phyloP scores from a whole-genome alignment of 2,797 vertebrate species.

The Paramormyrops hopkinsi region DNA sequence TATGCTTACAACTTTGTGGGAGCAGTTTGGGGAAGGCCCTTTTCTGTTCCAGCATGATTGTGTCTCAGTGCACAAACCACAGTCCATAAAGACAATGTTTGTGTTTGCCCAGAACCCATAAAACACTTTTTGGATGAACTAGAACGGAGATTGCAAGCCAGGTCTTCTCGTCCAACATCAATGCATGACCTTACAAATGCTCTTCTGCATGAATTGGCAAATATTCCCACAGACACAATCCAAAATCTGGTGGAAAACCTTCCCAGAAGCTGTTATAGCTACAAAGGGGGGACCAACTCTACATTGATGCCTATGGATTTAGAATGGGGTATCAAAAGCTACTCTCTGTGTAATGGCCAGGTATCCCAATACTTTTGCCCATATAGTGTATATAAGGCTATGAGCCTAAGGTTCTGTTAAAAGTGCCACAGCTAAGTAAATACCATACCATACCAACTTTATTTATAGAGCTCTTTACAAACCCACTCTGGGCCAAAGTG shows the following conservation, averaged over 20 bases:
- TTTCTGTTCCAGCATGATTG: not conserved
- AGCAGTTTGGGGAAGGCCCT: not conserved
- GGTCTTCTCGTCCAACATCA: no score
- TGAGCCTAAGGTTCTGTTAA: not conserved
- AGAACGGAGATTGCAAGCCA: no score
- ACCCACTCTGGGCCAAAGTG: no score
- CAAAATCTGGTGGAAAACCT: not conserved
- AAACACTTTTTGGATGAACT: not conserved
- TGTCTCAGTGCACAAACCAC: not conserved
- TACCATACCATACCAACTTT: no score
- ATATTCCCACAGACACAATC: not conserved
- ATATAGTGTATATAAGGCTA: not conserved
- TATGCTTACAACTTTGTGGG: not conserved
- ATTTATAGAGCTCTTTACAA: no score
- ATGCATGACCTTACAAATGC: no score
- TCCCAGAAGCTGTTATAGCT: not conserved
- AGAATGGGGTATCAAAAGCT: not conserved
- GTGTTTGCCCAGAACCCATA: not conserved
- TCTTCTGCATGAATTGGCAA: not conserved
- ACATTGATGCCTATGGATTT: not conserved
- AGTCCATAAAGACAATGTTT: not conserved
- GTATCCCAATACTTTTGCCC: not conserved
- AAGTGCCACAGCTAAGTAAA: not conserved
- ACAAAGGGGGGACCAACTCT: not conserved
- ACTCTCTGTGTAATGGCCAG: not conserved